Evolutionary conservation across 2,113 vertebrate species (phyloP), one percentile per base, ranked within the genome.

Genomic region (Equus quagga): DNA sequence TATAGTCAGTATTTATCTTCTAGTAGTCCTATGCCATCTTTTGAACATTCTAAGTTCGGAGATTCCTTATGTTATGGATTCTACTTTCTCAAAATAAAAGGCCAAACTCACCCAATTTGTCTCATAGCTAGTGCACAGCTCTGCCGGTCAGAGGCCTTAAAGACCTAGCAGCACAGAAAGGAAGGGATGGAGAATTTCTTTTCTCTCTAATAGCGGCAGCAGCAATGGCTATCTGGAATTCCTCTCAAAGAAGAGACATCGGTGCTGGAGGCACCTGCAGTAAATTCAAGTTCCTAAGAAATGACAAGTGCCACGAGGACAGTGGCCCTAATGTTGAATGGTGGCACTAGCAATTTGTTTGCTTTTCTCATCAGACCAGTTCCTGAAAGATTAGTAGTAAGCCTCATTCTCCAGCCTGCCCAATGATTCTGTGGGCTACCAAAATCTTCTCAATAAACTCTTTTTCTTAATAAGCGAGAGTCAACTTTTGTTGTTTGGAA

Each of bases 391-490:
- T 19, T 11, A 67, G 15, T 4, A 46, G 44, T 85, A 62, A 28
- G 10, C n/a, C 23, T 67, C 3, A 4, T 54, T 83, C n/a, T 41
- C 58, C 21, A 75, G 28, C 13, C 54, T 80, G 19, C 0, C 8
- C 67, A 75, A 0, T 28, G 17, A 79, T 73, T 82, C 11, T 73
- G 0, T 31, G 28, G 60, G 9, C 2, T 86, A 21, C 36, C 65
- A 60, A 24, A 64, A 67, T 23, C 5, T 62, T 84, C 72, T 75
- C 28, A 80, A 72, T n/a, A 49, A 60, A 64, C 31, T 54, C 2
- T 15, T 88, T 86, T 75, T 94, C 23, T 81, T 89, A 70, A 65
- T 89, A 83, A 91, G 9, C 23, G 9, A 81, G 58, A 84, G 36
- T 69, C 26, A 89, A 14, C 2, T 28, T 91, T 13, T 41, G 10